phyloP scores from a whole-genome alignment of 2,888 invertebrate species.

The Vanessa cardui region DNA sequence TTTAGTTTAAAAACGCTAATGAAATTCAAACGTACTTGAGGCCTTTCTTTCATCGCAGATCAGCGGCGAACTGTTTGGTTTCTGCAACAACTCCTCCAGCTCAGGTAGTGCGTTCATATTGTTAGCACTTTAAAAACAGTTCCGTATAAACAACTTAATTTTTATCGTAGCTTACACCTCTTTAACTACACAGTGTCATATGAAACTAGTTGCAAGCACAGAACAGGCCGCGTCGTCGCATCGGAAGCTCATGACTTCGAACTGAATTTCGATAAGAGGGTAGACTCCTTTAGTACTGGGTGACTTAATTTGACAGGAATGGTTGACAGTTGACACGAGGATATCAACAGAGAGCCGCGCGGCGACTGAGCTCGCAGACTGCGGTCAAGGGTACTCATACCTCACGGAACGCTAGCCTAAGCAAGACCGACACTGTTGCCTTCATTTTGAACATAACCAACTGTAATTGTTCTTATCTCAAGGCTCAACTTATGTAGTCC shows the following conservation, averaged over 20 bases:
- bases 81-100: conserved; percentile 72
- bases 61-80: conserved; percentile 56
- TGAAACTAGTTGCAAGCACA: conserved; percentile 9
- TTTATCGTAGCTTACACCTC: conserved; percentile 27
- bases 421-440: conserved; percentile 22
- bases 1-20: conserved; percentile 44
- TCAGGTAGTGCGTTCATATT: conserved; percentile 70
- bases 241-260: conserved; percentile 60
- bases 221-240: conserved; percentile 41
- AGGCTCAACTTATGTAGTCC: conserved; percentile 25
- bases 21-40: conserved; percentile 66
- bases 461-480: conserved; percentile 38
- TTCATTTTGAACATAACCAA: conserved; percentile 30
- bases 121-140: conserved; percentile 40
- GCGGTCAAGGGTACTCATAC: conserved; percentile 68
- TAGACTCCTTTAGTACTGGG: conserved; percentile 51
- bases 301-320: conserved; percentile 36
- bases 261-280: conserved; percentile 47
- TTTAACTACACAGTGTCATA: conserved; percentile 37
- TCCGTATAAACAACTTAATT: conserved; percentile 48
- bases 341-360: conserved; percentile 65
- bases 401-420: conserved; percentile 22
- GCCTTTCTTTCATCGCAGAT: conserved; percentile 56
- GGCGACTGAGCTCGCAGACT: conserved; percentile 55
- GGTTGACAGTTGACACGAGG: conserved; percentile 53